phyloP scores from a whole-genome alignment of 2,888 invertebrate species.

The Anthophora plumipes region DNA sequence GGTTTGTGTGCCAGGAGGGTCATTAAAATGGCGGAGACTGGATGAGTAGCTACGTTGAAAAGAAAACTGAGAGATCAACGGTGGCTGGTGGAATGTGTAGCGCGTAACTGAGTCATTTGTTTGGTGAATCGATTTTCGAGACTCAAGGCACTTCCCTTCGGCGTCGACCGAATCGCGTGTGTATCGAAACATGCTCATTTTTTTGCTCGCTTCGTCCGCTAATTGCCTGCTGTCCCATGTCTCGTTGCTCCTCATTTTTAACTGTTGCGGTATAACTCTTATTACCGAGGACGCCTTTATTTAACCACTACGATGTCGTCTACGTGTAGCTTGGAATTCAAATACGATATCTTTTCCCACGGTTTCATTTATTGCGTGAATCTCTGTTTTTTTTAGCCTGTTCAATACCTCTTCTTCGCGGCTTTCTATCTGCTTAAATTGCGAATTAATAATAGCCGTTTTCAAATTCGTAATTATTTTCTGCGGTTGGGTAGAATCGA shows the following conservation, averaged over 20 bases:
- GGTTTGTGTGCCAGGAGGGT: constrained; percentile 59
- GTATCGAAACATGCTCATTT: constrained; percentile 45
- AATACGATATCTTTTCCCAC: no score
- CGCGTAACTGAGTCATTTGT: constrained; percentile 79
- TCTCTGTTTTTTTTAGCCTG: constrained; percentile 1
- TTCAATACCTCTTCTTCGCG: neutral
- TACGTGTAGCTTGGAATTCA: neutral
- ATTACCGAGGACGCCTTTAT: constrained; percentile 31
- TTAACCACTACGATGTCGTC: neutral
- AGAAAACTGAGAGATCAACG: constrained; percentile 57
- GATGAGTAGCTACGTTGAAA: constrained; percentile 42
- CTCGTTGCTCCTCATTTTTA: constrained; percentile 42
- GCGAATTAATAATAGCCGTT: constrained; percentile 70
- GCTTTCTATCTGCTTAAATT: constrained; percentile 4
- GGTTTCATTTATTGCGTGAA: neutral
- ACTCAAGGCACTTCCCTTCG: constrained; percentile 34
- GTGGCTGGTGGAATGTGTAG: constrained; percentile 48
- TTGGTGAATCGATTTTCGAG: constrained; percentile 75
- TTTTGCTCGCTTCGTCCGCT: constrained; percentile 41
- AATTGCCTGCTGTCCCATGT: constrained; percentile 63
- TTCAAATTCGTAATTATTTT: constrained; percentile 76
- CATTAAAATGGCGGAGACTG: constrained; percentile 72
- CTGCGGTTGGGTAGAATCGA: constrained; percentile 70
- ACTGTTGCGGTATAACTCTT: constrained; percentile 15
- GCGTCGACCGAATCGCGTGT: constrained; percentile 16